These are phyloP conservation scores for Nephotettix cincticeps DNA, from an alignment of 1,140 invertebrate genomes.

Conservation along the genomic window DNA sequence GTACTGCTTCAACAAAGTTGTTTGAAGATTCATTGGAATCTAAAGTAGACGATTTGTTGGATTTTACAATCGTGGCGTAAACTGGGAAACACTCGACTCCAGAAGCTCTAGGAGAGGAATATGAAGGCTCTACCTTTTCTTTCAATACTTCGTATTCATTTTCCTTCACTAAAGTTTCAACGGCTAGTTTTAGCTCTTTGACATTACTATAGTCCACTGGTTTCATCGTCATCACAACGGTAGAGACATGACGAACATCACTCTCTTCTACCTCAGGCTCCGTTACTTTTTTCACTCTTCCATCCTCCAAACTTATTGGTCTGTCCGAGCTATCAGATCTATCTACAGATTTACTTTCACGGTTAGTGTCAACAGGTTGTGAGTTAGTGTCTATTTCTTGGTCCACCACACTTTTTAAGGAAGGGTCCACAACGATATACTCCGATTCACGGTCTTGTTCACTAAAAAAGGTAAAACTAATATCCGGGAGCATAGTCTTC, in stretches of 20 bases:
- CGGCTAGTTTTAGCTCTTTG: background rate
- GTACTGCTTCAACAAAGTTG: background rate
- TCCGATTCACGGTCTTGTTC: constrained; percentile 25
- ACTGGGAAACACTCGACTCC: constrained; percentile 1
- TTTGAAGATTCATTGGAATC: background rate
- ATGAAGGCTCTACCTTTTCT: constrained; percentile 15
- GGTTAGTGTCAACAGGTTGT: no score
- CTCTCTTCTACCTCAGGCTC: background rate
- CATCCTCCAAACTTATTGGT: background rate
- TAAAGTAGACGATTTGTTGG: constrained; percentile 5
- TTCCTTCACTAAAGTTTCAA: constrained; percentile 5
- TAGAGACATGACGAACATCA: constrained; percentile 19
- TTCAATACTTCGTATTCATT: constrained; percentile 29
- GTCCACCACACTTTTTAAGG: background rate
- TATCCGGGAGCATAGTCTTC: constrained; percentile 6
- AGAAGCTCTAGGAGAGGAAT: constrained; percentile 12
- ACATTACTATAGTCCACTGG: constrained; percentile 10
- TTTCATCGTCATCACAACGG: constrained; percentile 21
- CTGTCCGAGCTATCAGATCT: background rate
- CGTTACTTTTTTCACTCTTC: constrained; percentile 1
- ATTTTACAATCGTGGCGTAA: constrained; percentile 18
- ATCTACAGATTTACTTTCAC: no score
- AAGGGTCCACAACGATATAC: constrained; percentile 23
- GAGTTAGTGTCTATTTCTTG: no score
- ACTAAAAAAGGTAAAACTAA: constrained; percentile 23